A percentile compares a stretch with the other conserved stretches of the same genome.
These are phyloP conservation scores for Coenonympha glycerion DNA, from an alignment of 2,888 invertebrate species.

Conservation along the genomic window DNA sequence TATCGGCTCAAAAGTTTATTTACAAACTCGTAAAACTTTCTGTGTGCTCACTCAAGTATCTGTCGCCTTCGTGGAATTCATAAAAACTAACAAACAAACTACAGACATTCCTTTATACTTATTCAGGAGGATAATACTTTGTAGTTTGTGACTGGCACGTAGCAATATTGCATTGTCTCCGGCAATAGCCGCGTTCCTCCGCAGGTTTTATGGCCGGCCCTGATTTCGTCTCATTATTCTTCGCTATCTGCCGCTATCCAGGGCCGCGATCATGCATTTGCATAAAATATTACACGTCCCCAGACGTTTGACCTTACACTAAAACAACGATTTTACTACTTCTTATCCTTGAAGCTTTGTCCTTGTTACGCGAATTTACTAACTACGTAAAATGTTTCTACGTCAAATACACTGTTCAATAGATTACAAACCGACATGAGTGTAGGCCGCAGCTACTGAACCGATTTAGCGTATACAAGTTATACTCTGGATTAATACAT, in stretches of 20 bases:
- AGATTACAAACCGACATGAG: not conserved
- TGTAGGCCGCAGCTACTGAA: no score
- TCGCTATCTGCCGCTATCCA: conserved; percentile 21
- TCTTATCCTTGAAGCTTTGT: conserved; percentile 20
- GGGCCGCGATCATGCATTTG: conserved; percentile 19
- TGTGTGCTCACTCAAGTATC: no score
- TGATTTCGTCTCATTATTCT: conserved; percentile 21
- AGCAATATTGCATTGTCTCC: not conserved
- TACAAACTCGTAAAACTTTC: no score
- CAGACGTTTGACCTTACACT: conserved; percentile 24
- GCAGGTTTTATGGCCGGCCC: conserved; percentile 9
- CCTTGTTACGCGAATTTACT: conserved; percentile 16
- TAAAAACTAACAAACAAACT: no score
- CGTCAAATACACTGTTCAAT: not conserved
- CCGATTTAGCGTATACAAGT: no score
- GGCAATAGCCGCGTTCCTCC: not conserved
- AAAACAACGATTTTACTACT: conserved; percentile 20
- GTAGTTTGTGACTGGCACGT: no score
- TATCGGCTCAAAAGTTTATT: no score
- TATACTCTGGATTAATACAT: no score
- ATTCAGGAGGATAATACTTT: no score
- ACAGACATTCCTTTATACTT: no score
- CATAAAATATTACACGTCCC: conserved; percentile 25
- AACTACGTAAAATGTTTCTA: not conserved
- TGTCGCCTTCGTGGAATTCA: no score